Evolutionary conservation across 1,140 invertebrate genomes (phyloP).

Genomic region (Neelides sp.): DNA sequence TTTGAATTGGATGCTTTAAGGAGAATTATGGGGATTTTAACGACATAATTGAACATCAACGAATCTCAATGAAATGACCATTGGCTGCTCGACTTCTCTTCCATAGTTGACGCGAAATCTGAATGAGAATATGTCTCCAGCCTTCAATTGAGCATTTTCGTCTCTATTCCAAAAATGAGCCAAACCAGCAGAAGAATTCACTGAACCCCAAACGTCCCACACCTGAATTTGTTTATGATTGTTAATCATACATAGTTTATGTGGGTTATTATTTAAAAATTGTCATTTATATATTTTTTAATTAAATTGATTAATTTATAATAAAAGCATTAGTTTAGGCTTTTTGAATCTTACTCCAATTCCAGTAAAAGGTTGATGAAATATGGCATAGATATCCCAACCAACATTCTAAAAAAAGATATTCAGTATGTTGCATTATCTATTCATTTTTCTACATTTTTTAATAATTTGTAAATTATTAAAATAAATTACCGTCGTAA

Average conservation of each 20-base stretch:
- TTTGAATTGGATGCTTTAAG: neutral
- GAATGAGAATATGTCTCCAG: neutral
- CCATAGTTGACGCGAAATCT: conserved; percentile 10
- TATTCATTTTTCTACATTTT: neutral
- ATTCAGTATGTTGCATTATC: too few relatives aligned
- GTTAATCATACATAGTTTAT: too few relatives aligned
- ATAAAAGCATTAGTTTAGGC: too few relatives aligned
- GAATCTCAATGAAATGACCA: neutral
- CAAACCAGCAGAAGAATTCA: neutral
- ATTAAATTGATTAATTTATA: too few relatives aligned
- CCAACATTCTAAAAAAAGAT: too few relatives aligned
- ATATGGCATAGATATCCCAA: too few relatives aligned
- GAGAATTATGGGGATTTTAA: neutral
- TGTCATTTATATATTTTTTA: too few relatives aligned
- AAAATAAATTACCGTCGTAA: neutral
- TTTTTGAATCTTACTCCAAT: too few relatives aligned
- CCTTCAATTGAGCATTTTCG: neutral
- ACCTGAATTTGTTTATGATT: too few relatives aligned
- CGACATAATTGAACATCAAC: conserved; percentile 1
- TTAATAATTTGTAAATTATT: neutral
- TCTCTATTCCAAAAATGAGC: conserved; percentile 2
- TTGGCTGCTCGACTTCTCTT: neutral
- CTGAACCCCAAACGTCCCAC: neutral
- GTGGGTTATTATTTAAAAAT: neutral
- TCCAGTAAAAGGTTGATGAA: too few relatives aligned